phyloP scores from a whole-genome alignment of 92 coral and sea anemone species.

The Zoanthus sociatus region DNA sequence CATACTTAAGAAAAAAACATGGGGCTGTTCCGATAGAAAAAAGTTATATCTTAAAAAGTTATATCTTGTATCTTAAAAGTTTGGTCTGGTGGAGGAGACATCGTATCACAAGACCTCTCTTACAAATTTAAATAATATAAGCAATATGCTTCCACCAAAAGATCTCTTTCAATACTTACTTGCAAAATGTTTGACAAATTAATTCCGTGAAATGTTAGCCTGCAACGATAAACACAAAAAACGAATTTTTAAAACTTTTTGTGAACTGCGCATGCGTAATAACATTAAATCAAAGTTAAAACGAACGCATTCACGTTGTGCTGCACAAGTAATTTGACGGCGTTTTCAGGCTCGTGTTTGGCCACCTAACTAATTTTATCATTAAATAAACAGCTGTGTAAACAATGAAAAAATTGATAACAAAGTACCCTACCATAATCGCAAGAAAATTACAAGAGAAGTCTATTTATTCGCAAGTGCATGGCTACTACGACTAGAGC shows the following conservation, averaged over 20 bases:
- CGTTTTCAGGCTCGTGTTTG: neutral
- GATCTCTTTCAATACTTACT: slow-evolving; percentile 47
- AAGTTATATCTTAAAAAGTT: no score
- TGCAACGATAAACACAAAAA: slow-evolving; percentile 45
- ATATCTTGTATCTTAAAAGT: no score
- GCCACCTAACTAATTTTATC: neutral
- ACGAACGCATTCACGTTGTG: neutral
- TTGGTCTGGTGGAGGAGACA: no score
- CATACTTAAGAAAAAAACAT: no score
- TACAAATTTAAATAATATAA: no score
- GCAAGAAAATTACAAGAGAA: no score
- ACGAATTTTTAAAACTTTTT: neutral
- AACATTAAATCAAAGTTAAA: neutral
- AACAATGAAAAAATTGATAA: neutral
- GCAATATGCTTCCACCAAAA: neutral
- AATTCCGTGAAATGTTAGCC: slow-evolving; percentile 89
- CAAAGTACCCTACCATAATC: slow-evolving; percentile 19
- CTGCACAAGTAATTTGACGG: neutral
- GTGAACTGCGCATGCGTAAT: slow-evolving; percentile 79
- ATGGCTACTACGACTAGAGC: slow-evolving; percentile 15
- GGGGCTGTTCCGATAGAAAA: no score
- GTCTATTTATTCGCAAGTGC: neutral
- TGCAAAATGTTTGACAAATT: slow-evolving; percentile 91
- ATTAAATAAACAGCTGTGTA: neutral
- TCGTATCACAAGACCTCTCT: no score